phyloP scores from a whole-genome alignment of 2,888 invertebrate genomes.

The Oasisia sp. region DNA sequence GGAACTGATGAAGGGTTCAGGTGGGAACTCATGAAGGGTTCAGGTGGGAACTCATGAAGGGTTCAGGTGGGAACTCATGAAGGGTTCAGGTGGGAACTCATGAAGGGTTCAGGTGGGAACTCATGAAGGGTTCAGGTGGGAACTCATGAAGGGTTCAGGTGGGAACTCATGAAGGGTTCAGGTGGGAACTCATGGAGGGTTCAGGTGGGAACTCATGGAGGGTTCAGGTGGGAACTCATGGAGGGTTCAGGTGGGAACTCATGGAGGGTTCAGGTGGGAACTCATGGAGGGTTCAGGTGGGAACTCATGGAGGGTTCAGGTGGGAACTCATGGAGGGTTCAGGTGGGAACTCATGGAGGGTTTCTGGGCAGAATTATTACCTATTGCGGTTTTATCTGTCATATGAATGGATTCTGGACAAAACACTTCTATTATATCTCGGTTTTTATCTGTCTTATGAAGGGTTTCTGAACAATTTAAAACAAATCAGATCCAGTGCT shows the following conservation, averaged over 20 bases:
- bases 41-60: constrained; percentile 79
- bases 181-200: too few species aligned
- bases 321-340: too few species aligned
- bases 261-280: constrained; percentile 72
- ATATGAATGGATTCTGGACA: too few species aligned
- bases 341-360: constrained; percentile 55
- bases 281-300: too few species aligned
- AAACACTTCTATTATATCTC: too few species aligned
- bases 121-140: constrained; percentile 83
- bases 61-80: constrained; percentile 78
- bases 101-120: constrained; percentile 80
- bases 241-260: constrained; percentile 71
- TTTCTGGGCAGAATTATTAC: too few species aligned
- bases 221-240: constrained; percentile 71
- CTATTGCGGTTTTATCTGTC: too few species aligned
- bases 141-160: constrained; percentile 82
- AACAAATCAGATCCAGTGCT: too few species aligned
- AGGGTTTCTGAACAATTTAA: too few species aligned
- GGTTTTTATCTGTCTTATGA: too few species aligned
- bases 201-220: constrained; percentile 71
- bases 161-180: constrained; percentile 81
- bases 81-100: constrained; percentile 76
- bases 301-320: too few species aligned
- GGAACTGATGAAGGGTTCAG: constrained; percentile 81
- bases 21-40: constrained; percentile 80